Base-by-base conservation (phyloP, 2,888 invertebrate genomes). In the Eupeodes latifasciatus region DNA sequence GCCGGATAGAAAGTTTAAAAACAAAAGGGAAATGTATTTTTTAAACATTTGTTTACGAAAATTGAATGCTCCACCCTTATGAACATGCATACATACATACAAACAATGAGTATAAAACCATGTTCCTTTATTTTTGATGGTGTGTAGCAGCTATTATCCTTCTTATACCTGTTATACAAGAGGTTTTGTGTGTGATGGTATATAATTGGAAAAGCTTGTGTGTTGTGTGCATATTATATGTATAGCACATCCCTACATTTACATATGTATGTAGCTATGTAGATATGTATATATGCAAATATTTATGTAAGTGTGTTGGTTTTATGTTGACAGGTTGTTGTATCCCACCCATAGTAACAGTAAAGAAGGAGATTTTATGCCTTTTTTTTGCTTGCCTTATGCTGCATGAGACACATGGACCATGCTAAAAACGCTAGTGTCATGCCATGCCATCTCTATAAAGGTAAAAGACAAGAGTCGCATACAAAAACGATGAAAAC, bases 401-500 rank as follows among this genome's bases (percentile, higher is more conserved):
- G 44, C 57, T 44, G 55, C n/a, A 55, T 40, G 53, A 27, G 57
- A 53, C 59, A 66, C 74, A 27, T n/a, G 10, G 76, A 81, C 36
- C 66, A 88, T 88, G 78, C 85, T 81, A 71, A 72, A 57, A 72
- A 59, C n/a, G 81, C 78, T 88, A 78, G 81, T 78, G 75, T 59
- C 81, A 85, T 59, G n/a, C 64, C 81, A 85, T 59, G n/a, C 59
- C 78, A 85, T 81, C 12, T 49, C 47, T 27, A 66, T 66, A 85
- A 81, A 88, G 85, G 78, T 85, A 14, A 75, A 81, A 85, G 81
- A 85, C 88, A 85, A 78, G 81, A 74, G 75, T 40, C 81, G 81
- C 78, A 88, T 85, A 85, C 88, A 81, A 81, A 40, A 88, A 88
- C 84, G 87, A 77, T 80, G 49, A 77, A 83, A 78, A 78, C 88